Percentiles rank a stretch among this genome's conserved stretches.
These are phyloP conservation scores for Diplodus sargus DNA, from an alignment of 2,797 vertebrate species.

Conservation along the genomic window DNA sequence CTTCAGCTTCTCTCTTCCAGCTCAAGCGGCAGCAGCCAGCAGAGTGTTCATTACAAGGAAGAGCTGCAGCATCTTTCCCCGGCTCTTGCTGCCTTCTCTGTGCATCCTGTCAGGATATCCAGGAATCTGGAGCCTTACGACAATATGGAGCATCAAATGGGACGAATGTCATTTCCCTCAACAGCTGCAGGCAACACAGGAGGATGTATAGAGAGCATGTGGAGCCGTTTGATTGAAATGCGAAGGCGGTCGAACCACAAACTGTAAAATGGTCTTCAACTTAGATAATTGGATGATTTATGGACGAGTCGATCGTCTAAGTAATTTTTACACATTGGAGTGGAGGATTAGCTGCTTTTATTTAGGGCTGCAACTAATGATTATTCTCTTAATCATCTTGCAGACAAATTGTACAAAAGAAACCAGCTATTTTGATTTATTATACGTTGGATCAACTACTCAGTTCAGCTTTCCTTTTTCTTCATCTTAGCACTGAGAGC, in stretches of 20 bases:
- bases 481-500: background rate
- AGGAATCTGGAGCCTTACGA: slow-evolving; percentile 62
- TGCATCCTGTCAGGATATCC: slow-evolving; percentile 78
- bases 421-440: background rate
- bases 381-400: background rate
- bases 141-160: slow-evolving; percentile 58
- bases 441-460: background rate
- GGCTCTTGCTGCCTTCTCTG: slow-evolving; percentile 34
- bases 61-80: slow-evolving; percentile 51
- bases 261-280: background rate
- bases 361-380: background rate
- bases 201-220: slow-evolving; percentile 38
- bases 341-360: background rate
- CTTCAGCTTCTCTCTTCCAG: slow-evolving; percentile 35
- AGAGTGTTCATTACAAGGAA: slow-evolving; percentile 50
- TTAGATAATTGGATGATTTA: background rate
- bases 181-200: slow-evolving; percentile 43
- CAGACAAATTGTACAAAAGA: background rate
- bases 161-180: slow-evolving; percentile 54
- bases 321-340: background rate
- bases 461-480: background rate
- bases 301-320: background rate
- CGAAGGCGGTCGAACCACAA: slow-evolving; percentile 10
- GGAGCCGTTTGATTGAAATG: slow-evolving; percentile 22
- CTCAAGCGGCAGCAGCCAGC: slow-evolving; percentile 42